Conservation (phyloP, 2,888 invertebrate species). For the Hemicrepidius hirtus region DNA sequence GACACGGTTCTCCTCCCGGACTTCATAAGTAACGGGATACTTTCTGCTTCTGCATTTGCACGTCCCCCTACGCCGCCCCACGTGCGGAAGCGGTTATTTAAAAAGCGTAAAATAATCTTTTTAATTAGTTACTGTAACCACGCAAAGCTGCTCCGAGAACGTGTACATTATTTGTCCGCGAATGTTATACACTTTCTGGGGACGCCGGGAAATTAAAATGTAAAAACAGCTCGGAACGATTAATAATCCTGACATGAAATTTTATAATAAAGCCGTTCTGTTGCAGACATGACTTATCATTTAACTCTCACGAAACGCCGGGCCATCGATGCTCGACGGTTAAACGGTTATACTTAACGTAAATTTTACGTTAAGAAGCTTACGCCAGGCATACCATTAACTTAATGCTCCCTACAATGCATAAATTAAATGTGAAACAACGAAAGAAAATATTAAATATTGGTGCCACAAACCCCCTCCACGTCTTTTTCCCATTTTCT, state of each 20-base stretch:
- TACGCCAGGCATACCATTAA: conserved; percentile 41
- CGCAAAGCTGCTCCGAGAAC: conserved; percentile 21
- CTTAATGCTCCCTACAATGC: conserved; percentile 26
- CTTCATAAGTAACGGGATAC: conserved; percentile 48
- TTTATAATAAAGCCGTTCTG: conserved; percentile 41
- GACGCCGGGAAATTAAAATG: conserved; percentile 27
- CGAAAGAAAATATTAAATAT: conserved; percentile 28
- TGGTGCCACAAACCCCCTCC: neutral
- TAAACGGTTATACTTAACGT: conserved; percentile 43
- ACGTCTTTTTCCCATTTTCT: neutral
- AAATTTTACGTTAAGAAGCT: conserved; percentile 41
- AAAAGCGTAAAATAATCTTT: conserved; percentile 29
- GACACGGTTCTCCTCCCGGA: conserved; percentile 30
- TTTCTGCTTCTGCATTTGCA: conserved; percentile 37
- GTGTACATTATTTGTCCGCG: conserved; percentile 26
- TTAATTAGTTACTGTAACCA: conserved; percentile 31
- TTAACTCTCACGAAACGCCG: conserved; percentile 37
- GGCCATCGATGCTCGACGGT: conserved; percentile 35
- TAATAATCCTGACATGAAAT: conserved; percentile 42
- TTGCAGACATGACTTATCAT: conserved; percentile 43
- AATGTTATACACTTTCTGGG: conserved; percentile 27
- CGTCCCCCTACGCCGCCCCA: conserved; percentile 28
- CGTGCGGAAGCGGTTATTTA: conserved; percentile 28
- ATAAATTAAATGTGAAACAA: conserved; percentile 38
- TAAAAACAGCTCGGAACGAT: conserved; percentile 35